These are phyloP conservation scores for Mythimna loreyi DNA, from an alignment of 2,888 invertebrate genomes.

Conservation along the genomic window DNA sequence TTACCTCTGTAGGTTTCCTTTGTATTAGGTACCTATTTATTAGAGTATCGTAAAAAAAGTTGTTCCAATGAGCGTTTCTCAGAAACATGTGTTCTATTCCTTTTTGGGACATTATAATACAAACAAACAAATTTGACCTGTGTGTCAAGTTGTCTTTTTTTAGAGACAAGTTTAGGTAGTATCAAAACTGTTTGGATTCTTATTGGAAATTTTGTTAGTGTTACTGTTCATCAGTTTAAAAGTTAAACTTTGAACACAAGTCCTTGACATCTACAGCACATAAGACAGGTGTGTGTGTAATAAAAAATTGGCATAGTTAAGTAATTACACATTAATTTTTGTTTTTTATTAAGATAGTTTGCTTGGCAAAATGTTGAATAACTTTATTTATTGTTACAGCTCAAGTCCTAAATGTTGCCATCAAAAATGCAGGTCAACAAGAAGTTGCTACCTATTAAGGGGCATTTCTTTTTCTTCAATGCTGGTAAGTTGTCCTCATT, in stretches of 20 bases:
- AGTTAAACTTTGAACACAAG: slow-evolving; percentile 1
- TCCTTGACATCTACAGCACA: slow-evolving; percentile 22
- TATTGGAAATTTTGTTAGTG: too few relatives aligned
- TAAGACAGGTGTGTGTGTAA: neutral
- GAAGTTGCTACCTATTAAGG: slow-evolving; percentile 95
- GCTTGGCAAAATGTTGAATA: neutral
- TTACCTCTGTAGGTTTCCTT: neutral
- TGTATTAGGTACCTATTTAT: too few relatives aligned
- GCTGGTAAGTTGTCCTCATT: slow-evolving; percentile 92
- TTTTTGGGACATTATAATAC: neutral
- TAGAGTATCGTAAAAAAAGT: neutral
- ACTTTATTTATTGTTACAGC: slow-evolving; percentile 33
- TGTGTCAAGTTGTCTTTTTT: neutral
- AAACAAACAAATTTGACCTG: slow-evolving; percentile 1
- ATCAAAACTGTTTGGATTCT: neutral
- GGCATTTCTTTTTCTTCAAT: slow-evolving; percentile 96
- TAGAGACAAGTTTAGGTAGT: neutral
- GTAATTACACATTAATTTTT: neutral
- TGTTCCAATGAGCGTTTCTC: slow-evolving; percentile 19
- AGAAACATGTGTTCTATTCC: neutral
- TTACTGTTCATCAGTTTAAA: neutral
- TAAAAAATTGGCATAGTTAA: slow-evolving; percentile 6
- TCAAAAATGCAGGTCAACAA: slow-evolving; percentile 92
- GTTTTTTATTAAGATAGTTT: neutral
- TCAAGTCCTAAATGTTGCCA: slow-evolving; percentile 68